Base-by-base conservation (phyloP, 2,888 invertebrate species). In the Anthophora plumipes region DNA sequence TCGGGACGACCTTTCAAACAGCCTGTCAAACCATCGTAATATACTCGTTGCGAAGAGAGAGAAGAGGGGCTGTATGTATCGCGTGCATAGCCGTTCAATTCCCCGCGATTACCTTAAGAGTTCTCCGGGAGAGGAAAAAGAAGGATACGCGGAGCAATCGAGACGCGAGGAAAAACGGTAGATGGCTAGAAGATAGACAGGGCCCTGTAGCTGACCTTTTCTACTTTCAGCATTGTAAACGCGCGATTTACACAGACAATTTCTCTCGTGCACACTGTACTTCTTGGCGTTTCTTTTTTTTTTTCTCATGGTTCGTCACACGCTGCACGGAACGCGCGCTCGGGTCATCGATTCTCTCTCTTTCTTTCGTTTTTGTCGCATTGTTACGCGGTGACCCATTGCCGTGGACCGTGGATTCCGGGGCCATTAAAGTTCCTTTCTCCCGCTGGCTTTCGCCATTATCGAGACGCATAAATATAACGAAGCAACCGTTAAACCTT, bases 301-400 rank as follows among this genome's bases (percentile, higher is more conserved):
- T 25, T 37, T 20, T 46, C 22, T 50, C 61, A 39, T 46, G 67
- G 81, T 67, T 70, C 77, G 57, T 72, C 75, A 80, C 73, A 66
- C 61, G 57, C 31, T 52, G 39, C 57, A 67, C 55, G 64, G 52
- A 64, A 57, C 7, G 57, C 9, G 25, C 52, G 9, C 43, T 20
- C 41, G 61, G 83, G 79, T 83, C 83, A 73, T 83, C 83, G 83
- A 77, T 74, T 64, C 60, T 69, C 60, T 68, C 57, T 77, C 76
- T 73, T 61, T 55, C 39, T 41, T 39, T 41, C 22, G 54, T 70
- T 54, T 50, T 59, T 46, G 67, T 83, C 72, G 80, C 89, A 85
- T 87, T 80, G 89, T 87, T 85, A 74, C 75, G 78, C 41, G 75
- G 68, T 80, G 85, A 82, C 77, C 87, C 74, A 63, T 76, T 74